Conservation (phyloP, 2,888 invertebrate species). For the Phlogophora meticulosa region DNA sequence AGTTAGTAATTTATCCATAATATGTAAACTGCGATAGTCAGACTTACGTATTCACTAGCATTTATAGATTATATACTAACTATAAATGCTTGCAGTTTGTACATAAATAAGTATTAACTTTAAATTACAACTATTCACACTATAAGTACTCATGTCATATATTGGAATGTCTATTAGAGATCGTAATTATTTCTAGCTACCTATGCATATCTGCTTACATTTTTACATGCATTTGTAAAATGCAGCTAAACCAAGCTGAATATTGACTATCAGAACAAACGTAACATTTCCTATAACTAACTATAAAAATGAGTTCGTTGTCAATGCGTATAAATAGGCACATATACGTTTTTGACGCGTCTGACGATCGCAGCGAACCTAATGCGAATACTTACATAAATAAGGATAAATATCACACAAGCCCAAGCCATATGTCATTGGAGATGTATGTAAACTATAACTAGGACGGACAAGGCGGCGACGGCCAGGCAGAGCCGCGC, state of each 20-base stretch:
- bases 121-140: slow-evolving; percentile 67
- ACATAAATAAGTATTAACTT: slow-evolving; percentile 70
- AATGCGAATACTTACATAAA: slow-evolving; percentile 84
- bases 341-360: slow-evolving; percentile 56
- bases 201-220: slow-evolving; percentile 57
- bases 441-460: slow-evolving; percentile 89
- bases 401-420: slow-evolving; percentile 86
- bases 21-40: slow-evolving; percentile 80
- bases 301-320: slow-evolving; percentile 64
- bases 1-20: slow-evolving; percentile 70
- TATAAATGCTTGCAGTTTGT: slow-evolving; percentile 82
- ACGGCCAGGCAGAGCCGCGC: slow-evolving; percentile 87
- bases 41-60: slow-evolving; percentile 68
- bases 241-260: slow-evolving; percentile 60
- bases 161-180: slow-evolving; percentile 73
- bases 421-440: slow-evolving; percentile 88
- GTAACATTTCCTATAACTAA: slow-evolving; percentile 62
- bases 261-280: slow-evolving; percentile 64
- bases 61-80: slow-evolving; percentile 61
- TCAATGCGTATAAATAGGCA: slow-evolving; percentile 57
- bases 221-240: slow-evolving; percentile 61
- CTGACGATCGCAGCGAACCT: slow-evolving; percentile 86
- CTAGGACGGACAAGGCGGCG: slow-evolving; percentile 87
- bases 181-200: slow-evolving; percentile 57
- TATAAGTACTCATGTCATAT: slow-evolving; percentile 65